Evolutionary conservation across 2,113 vertebrate species (phyloP).

Genomic region (Gopherus flavomarginatus): DNA sequence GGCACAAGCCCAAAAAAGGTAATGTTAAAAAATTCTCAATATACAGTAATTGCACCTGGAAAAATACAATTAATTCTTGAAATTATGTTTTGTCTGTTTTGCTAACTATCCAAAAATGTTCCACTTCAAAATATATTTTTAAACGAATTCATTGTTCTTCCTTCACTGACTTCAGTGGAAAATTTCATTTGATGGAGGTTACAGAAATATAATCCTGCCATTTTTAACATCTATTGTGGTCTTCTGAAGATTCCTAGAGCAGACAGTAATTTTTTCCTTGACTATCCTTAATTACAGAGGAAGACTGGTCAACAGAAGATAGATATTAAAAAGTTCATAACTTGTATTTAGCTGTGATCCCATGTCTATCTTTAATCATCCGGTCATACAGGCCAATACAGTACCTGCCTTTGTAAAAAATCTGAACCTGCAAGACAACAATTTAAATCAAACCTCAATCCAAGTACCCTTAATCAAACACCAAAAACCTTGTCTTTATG

Average conservation of each 20-base stretch:
- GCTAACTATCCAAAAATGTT: slow-evolving; percentile 5
- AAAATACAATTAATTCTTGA: neutral
- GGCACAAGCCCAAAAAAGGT: too few species aligned
- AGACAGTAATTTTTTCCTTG: neutral
- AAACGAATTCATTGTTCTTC: neutral
- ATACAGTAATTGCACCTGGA: neutral
- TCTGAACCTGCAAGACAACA: neutral
- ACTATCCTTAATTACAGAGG: neutral
- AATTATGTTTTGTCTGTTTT: neutral
- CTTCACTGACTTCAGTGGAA: slow-evolving; percentile 60
- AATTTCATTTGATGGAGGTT: slow-evolving; percentile 40
- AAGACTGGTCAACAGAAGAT: neutral
- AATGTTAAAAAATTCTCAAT: neutral
- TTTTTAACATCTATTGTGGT: slow-evolving; percentile 11
- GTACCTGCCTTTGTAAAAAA: neutral
- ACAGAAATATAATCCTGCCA: slow-evolving; percentile 5
- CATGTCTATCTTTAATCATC: neutral
- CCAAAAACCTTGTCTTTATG: neutral
- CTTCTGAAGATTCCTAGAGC: slow-evolving; percentile 40
- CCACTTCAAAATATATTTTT: slow-evolving; percentile 34
- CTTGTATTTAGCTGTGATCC: neutral
- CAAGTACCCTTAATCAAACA: neutral
- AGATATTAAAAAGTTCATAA: neutral
- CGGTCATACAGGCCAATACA: neutral
- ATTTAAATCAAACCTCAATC: neutral